Conservation (phyloP, 2,888 invertebrate genomes). For the Eudasyphora cyanicolor region DNA sequence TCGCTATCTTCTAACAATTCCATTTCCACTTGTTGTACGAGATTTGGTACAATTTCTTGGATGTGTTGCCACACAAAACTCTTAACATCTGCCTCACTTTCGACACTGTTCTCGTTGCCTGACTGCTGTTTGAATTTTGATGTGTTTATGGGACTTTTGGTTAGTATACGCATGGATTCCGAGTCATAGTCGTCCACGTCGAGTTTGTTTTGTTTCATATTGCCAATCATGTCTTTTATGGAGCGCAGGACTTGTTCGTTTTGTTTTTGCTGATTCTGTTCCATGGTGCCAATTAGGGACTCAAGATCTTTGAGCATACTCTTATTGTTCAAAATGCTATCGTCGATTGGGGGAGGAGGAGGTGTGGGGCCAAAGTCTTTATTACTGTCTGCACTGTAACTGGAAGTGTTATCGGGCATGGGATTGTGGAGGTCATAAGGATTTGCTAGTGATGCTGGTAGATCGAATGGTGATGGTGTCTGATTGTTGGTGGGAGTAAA, state of each 20-base stretch:
- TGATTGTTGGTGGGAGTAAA: constrained; percentile 54
- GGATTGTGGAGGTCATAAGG: constrained; percentile 49
- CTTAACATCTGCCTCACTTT: constrained; percentile 74
- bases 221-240: constrained; percentile 77
- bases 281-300: constrained; percentile 79
- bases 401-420: constrained; percentile 64
- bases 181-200: constrained; percentile 73
- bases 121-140: constrained; percentile 62
- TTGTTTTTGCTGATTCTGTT: constrained; percentile 78
- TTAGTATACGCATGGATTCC: constrained; percentile 76
- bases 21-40: constrained; percentile 79
- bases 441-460: constrained; percentile 50
- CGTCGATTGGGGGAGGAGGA: constrained; percentile 72
- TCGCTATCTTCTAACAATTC: constrained; percentile 73
- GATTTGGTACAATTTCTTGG: constrained; percentile 79
- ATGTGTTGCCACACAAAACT: constrained; percentile 80
- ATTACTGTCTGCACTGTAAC: constrained; percentile 65
- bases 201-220: constrained; percentile 70
- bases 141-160: constrained; percentile 78
- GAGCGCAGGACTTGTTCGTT: constrained; percentile 75
- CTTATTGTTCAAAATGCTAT: constrained; percentile 68
- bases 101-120: constrained; percentile 46
- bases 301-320: constrained; percentile 79
- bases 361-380: constrained; percentile 68
- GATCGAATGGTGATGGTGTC: constrained; percentile 56